Evolutionary conservation across 2,113 vertebrate genomes (phyloP), one percentile per base, ranked within the genome.

Genomic region (Rhinoderma darwinii): DNA sequence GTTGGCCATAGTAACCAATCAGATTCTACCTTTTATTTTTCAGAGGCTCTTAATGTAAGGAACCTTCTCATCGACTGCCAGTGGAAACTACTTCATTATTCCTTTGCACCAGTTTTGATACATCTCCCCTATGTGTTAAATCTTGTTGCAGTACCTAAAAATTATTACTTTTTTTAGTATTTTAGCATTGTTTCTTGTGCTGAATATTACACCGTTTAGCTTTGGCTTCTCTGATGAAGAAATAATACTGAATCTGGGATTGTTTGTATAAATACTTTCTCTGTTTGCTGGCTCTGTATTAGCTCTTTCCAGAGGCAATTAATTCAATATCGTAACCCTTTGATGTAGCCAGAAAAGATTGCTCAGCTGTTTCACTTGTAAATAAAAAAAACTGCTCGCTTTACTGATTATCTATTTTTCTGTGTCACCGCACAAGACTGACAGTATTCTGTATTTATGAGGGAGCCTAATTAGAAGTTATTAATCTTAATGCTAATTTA

Each of bases 261-360:
- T 82, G 56, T 82, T 59, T 44, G 79, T 63, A 30, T 27, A 43
- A 66, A 43, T 66, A 12, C 59, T 30, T 43, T 27, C 39, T 10
- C 79, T 56, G 32, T 61, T 39, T 37, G 37, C 18, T 9, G 8
- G 54, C 54, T 61, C 37, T 20, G 14, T 63, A 25, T 30, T 44
- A 59, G 56, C 59, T 82, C 59, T 82, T 80, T 44, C 79, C 39
- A 43, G 79, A 82, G 79, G 79, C 79, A 82, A 66, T 82, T 44
- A 44, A 82, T 82, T 82, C 59, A 63, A 63, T 63, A 66, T 82
- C 17, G 63, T 22, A 43, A 44, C 37, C 25, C 79, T 82, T 82
- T 82, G 22, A 82, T 82, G 79, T 82, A 82, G 56, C 37, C 37
- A 81, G 54, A 63, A 82, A 44, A 22, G 79, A 82, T 63, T 82